phyloP scores from a whole-genome alignment of 2,797 vertebrate genomes.

The Lithobates pipiens region DNA sequence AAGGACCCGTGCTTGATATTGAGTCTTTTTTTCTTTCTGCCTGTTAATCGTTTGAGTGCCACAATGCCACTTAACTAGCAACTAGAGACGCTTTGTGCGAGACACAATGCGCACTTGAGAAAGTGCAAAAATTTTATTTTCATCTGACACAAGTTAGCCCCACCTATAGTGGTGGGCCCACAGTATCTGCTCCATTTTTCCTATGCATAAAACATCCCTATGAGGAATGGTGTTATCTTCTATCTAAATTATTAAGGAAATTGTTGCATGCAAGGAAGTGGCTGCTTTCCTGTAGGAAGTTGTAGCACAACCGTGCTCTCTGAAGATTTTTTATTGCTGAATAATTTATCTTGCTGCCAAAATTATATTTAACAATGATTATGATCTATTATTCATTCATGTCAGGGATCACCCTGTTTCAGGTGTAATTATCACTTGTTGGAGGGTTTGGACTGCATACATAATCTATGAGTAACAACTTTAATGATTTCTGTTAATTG shows the following conservation, averaged over 20 bases:
- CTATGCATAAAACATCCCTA: neutral
- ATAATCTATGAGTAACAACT: conserved; percentile 31
- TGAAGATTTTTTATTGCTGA: conserved; percentile 29
- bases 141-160: no score
- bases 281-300: conserved; percentile 48
- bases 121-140: no score
- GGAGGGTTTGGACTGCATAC: neutral
- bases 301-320: conserved; percentile 8
- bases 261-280: neutral
- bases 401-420: conserved; percentile 9
- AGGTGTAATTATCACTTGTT: conserved; percentile 10
- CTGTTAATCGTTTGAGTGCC: no score
- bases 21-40: no score
- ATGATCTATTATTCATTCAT: conserved; percentile 25
- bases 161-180: neutral
- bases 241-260: conserved; percentile 5
- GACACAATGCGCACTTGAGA: no score
- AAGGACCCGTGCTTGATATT: no score
- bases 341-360: conserved; percentile 35
- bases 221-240: neutral
- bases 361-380: neutral
- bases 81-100: no score
- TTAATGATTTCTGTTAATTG: conserved; percentile 19
- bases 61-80: no score
- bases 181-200: neutral